Percentiles rank a stretch among this genome's conserved stretches.
phyloP scores from a whole-genome alignment of 1,140 invertebrate genomes.

The Tribolium madens region DNA sequence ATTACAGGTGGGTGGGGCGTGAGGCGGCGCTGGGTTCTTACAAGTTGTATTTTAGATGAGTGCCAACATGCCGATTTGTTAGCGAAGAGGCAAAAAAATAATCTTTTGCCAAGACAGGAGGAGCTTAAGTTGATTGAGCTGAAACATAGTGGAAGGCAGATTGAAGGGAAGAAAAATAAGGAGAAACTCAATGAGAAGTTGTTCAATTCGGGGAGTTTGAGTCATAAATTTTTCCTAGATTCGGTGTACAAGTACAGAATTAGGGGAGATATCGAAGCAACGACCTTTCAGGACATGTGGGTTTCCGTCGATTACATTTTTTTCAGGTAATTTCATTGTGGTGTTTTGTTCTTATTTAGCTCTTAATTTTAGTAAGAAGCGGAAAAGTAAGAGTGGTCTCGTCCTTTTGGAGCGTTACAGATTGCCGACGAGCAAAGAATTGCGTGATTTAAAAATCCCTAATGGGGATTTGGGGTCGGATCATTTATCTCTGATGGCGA shows the following conservation, averaged over 20 bases:
- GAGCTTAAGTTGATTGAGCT: slow-evolving; percentile 56
- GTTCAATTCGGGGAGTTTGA: slow-evolving; percentile 66
- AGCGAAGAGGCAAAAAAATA: slow-evolving; percentile 60
- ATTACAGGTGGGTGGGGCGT: slow-evolving; percentile 65
- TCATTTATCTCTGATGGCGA: slow-evolving; percentile 79
- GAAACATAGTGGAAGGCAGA: slow-evolving; percentile 54
- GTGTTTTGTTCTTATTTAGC: slow-evolving; percentile 8
- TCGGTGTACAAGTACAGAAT: slow-evolving; percentile 69
- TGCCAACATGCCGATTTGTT: slow-evolving; percentile 75
- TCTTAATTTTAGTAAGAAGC: slow-evolving; percentile 54
- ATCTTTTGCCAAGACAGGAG: slow-evolving; percentile 45
- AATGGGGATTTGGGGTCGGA: slow-evolving; percentile 81
- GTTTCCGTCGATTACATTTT: slow-evolving; percentile 87
- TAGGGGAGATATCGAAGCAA: slow-evolving; percentile 69
- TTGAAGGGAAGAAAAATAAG: slow-evolving; percentile 6
- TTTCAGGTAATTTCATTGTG: slow-evolving; percentile 73
- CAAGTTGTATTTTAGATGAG: slow-evolving; percentile 66
- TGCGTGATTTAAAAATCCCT: slow-evolving; percentile 77
- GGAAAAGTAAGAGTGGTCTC: slow-evolving; percentile 63
- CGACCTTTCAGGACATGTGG: slow-evolving; percentile 82
- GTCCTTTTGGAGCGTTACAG: slow-evolving; percentile 73
- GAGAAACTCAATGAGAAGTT: neutral
- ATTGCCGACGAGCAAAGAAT: slow-evolving; percentile 74
- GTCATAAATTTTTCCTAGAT: slow-evolving; percentile 69
- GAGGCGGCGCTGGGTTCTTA: neutral